Evolutionary conservation across 2,113 vertebrate species (phyloP), one percentile per base, ranked within the genome.

Genomic region (Cyprinodon variegatus): DNA sequence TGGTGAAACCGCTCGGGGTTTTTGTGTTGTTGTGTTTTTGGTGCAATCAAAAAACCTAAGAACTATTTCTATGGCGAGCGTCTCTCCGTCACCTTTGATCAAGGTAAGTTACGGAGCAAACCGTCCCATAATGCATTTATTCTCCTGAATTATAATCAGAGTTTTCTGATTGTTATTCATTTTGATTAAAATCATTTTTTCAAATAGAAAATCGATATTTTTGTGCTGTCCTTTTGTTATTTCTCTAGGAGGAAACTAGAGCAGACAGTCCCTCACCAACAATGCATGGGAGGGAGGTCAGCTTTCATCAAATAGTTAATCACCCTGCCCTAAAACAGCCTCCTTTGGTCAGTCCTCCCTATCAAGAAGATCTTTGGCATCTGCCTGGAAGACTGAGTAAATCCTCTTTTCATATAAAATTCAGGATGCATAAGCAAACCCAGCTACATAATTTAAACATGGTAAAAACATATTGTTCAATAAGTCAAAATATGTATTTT

Each of bases 301-400:
- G 3, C 64, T 3, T 36, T 12, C 43, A 79, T 43, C 43, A 41
- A n/a, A 72, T 39, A 60, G 68, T 60, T 11, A 74, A 45, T 70
- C 75, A 59, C 40, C 61, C 74, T 43, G 17, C 68, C 7, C 39
- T 48, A 6, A 57, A 20, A 11, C 86, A 83, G 53, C 76, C 70
- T 71, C 68, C 74, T 57, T 0, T 79, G 48, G 45, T 74, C 39
- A 78, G 81, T 3, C 48, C 82, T 43, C 6, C 75, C 62, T 10
- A 67, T 13, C 72, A 91, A n/a, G 93, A 91, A 2, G 93, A 94
- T 0, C 86, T 95, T 80, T 96, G 95, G 93, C 92, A 85, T 67
- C 92, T 97, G 45, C 96, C 96, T 11, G 96, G 96, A 89, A 88
- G 94, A 62, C 93, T 97, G 65, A 90, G 95, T 96, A 86, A 94